Evolutionary conservation across 1,140 invertebrate genomes (phyloP), one percentile per base, ranked within the genome.

Genomic region (Drosophila yakuba): DNA sequence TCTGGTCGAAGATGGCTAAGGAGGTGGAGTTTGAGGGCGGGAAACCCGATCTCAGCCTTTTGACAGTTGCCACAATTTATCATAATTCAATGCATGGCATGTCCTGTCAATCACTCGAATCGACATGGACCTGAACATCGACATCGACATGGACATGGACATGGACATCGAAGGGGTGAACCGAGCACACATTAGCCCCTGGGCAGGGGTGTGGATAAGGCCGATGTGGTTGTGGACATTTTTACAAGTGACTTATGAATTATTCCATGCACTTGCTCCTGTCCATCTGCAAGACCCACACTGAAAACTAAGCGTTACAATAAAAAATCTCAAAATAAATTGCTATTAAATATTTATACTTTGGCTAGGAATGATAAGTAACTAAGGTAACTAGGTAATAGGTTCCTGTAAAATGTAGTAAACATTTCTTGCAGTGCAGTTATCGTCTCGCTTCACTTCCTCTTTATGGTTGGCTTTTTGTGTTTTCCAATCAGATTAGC

Each of bases 31-130:
- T 17, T 17, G 17, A 8, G 17, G 43, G 43, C 50, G 47, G 45
- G 43, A 43, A 68, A 66, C 62, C 67, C 75, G 64, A 72, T 71
- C 74, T 45, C 28, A 47, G 68, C 64, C 78, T 72, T 85, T 90
- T 90, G 85, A 81, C 85, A 90, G 85, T 90, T 90, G 85, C 80
- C 85, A 90, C 85, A 90, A 90, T 90, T 90, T 90, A 90, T 90
- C 85, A 90, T 90, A 90, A 90, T 90, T 90, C 85, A 90, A 90
- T 90, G 77, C 85, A 90, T 85, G 85, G 51, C 81, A 86, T 86
- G 75, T 85, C 81, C 81, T 85, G 81, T 90, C 86, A 85, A 81
- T 90, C 85, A 90, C 57, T 55, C 45, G 17, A 66, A 68, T 77
- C 64, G 62, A 72, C 75, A 68, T 20, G 39, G 60, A 32, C 67